A percentile compares a stretch with the other conserved stretches of the same genome.
Evolutionary conservation across 2,888 invertebrate genomes (phyloP).

Genomic region (Andricus quercusramuli): DNA sequence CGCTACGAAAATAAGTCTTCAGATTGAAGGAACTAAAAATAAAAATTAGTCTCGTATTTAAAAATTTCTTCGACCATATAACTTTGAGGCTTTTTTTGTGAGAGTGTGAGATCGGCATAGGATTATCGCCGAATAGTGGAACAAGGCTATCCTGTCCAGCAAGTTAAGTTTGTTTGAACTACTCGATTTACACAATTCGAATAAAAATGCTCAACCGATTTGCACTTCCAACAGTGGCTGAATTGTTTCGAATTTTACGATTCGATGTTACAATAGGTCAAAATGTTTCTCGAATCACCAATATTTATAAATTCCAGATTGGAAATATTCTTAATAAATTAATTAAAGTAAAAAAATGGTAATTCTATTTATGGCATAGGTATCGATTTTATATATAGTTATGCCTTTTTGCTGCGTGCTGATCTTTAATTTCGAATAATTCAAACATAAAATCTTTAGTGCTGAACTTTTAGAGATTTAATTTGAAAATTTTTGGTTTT

Average conservation of each 20-base stretch:
- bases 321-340: not conserved
- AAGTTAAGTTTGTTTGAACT: not conserved
- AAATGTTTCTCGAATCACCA: too few species aligned
- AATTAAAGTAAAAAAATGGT: too few species aligned
- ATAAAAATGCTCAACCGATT: conserved; percentile 3
- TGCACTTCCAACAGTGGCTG: not conserved
- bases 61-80: not conserved
- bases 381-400: too few species aligned
- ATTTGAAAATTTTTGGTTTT: too few species aligned
- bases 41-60: not conserved
- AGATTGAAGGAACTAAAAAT: not conserved
- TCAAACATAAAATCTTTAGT: too few species aligned
- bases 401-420: too few species aligned
- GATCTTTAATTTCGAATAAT: too few species aligned
- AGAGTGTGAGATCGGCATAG: not conserved
- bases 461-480: too few species aligned
- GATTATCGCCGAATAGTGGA: not conserved
- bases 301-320: not conserved
- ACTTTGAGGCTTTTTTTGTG: not conserved
- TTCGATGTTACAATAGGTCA: too few species aligned
- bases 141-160: not conserved
- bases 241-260: not conserved
- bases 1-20: not conserved
- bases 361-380: too few species aligned
- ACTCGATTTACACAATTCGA: not conserved